phyloP scores from a whole-genome alignment of 2,888 invertebrate species.

The Limnephilus rhombicus region DNA sequence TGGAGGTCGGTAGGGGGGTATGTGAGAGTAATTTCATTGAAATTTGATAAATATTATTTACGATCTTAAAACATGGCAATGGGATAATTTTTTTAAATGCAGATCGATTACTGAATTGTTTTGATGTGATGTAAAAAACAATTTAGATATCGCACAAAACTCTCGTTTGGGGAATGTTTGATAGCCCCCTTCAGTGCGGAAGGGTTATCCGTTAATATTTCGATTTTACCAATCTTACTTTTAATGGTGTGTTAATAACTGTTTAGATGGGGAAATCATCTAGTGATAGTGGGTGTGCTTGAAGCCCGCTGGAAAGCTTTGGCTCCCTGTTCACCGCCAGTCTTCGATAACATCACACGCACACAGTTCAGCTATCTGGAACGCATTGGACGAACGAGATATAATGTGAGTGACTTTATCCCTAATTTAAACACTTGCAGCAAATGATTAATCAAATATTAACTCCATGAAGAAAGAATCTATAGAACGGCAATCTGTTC shows the following conservation, averaged over 20 bases:
- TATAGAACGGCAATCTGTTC: background rate
- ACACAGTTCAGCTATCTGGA: slow-evolving; percentile 86
- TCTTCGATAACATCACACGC: slow-evolving; percentile 73
- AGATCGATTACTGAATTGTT: no score
- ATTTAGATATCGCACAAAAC: no score
- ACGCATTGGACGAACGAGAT: slow-evolving; percentile 84
- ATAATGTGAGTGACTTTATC: slow-evolving; percentile 69
- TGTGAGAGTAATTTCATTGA: no score
- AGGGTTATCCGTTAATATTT: background rate
- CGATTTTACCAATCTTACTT: background rate
- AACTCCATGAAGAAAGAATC: background rate
- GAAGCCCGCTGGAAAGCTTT: slow-evolving; percentile 78
- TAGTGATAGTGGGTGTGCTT: slow-evolving; percentile 86
- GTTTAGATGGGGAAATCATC: slow-evolving; percentile 78
- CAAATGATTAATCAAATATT: background rate
- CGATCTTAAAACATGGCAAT: no score
- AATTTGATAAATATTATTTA: no score
- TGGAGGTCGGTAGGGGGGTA: no score
- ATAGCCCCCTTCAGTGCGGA: background rate
- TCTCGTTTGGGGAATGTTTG: no score
- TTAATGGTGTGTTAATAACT: background rate
- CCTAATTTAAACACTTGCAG: background rate
- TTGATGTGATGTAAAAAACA: no score
- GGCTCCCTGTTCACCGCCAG: slow-evolving; percentile 75
- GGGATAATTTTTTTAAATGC: no score